Conservation (phyloP, 2,113 vertebrate species). For the Hyperopisus bebe region DNA sequence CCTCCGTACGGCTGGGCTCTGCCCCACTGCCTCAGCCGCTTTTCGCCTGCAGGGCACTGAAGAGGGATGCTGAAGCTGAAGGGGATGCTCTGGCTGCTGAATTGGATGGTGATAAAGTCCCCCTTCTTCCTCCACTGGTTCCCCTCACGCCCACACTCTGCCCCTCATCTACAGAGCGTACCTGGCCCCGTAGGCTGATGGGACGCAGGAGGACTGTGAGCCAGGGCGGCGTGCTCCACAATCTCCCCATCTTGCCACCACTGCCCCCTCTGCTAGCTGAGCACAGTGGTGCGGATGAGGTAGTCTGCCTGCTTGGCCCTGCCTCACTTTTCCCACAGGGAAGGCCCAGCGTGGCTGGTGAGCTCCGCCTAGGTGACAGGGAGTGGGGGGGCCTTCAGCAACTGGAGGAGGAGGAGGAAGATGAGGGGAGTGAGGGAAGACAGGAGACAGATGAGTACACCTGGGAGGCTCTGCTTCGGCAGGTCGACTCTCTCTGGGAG, state of each 20-base stretch:
- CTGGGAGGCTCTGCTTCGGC: constrained; percentile 62
- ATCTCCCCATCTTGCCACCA: constrained; percentile 66
- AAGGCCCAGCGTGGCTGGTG: constrained; percentile 47
- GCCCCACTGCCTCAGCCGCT: constrained; percentile 20
- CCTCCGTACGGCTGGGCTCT: constrained; percentile 44
- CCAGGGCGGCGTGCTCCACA: constrained; percentile 64
- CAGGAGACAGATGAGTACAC: constrained; percentile 38
- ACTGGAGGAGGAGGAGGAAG: constrained; percentile 43
- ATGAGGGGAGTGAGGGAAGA: constrained; percentile 5
- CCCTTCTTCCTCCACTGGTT: constrained; percentile 50
- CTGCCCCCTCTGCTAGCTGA: constrained; percentile 53
- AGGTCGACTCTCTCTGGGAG: constrained; percentile 66
- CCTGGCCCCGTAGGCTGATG: constrained; percentile 64
- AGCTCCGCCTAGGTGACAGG: constrained; percentile 46
- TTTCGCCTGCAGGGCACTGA: background rate
- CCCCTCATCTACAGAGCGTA: constrained; percentile 57
- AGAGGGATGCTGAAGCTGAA: background rate
- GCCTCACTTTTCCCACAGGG: constrained; percentile 44
- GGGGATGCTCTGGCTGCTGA: constrained; percentile 32
- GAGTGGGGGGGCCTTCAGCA: constrained; percentile 59
- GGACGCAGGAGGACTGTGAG: constrained; percentile 64
- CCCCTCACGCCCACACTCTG: constrained; percentile 23
- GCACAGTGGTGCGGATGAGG: constrained; percentile 54
- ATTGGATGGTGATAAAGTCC: constrained; percentile 55
- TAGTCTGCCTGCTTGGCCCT: constrained; percentile 33